Evolutionary conservation across 2,888 invertebrate species (phyloP).

Genomic region (Thymelicus acteon): DNA sequence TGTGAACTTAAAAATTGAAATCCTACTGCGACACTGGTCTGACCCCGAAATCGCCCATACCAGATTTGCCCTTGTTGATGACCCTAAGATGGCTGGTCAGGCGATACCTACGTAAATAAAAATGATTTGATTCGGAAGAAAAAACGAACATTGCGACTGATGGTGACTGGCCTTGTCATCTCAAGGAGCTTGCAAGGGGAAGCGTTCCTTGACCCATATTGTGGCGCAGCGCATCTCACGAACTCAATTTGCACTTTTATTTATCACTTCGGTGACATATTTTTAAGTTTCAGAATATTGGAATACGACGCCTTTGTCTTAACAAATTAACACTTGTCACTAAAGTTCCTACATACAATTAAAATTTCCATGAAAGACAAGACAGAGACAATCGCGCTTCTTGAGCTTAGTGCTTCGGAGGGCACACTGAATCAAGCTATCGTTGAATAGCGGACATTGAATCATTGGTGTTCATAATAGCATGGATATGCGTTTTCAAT

Average conservation of each 20-base stretch:
- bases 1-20: neutral
- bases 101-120: conserved; percentile 75
- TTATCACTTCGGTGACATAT: conserved; percentile 47
- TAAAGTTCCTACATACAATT: no score
- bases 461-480: no score
- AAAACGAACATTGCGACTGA: conserved; percentile 63
- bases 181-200: conserved; percentile 83
- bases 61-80: conserved; percentile 73
- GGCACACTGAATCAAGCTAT: no score
- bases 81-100: conserved; percentile 66
- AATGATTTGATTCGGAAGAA: conserved; percentile 79
- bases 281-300: conserved; percentile 7
- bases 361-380: no score
- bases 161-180: conserved; percentile 78
- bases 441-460: no score
- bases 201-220: conserved; percentile 79
- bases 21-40: neutral
- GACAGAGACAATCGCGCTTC: no score
- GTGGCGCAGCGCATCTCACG: conserved; percentile 50
- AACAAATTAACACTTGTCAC: neutral
- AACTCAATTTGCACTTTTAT: conserved; percentile 51
- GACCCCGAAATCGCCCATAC: conserved; percentile 45
- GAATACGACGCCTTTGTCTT: neutral
- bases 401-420: no score
- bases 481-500: no score